Percentiles rank a stretch among this genome's conserved stretches.
phyloP scores from a whole-genome alignment of 2,113 vertebrate species.

The Passerina amoena region DNA sequence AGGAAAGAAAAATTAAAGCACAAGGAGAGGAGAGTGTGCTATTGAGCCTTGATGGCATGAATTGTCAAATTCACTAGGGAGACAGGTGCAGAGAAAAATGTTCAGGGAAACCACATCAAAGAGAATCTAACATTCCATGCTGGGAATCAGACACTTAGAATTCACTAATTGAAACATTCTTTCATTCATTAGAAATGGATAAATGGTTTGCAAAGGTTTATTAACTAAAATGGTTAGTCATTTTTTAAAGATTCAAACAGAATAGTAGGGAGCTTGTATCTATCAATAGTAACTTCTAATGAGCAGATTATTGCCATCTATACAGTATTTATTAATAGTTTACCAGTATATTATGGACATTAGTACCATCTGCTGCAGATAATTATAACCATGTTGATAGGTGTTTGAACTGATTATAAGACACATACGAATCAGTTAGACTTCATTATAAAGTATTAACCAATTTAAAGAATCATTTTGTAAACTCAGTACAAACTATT shows the following conservation, averaged over 20 bases:
- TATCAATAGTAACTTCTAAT: background rate
- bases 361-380: background rate
- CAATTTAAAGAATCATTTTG: background rate
- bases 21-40: background rate
- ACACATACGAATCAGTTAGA: background rate
- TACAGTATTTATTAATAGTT: conserved; percentile 10
- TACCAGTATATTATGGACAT: background rate
- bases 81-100: background rate
- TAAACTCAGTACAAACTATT: background rate
- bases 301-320: conserved; percentile 3
- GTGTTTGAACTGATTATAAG: conserved; percentile 12
- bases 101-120: conserved; percentile 16
- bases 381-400: background rate
- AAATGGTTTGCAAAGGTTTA: conserved; percentile 24
- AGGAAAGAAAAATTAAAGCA: background rate
- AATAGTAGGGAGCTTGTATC: background rate
- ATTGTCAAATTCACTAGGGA: background rate
- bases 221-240: background rate
- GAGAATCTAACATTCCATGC: background rate
- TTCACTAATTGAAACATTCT: background rate
- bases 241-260: background rate
- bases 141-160: background rate
- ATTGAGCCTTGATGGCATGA: background rate
- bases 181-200: conserved; percentile 17
- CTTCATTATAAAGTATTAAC: background rate